Base-by-base conservation (phyloP, 64 coral and sea anemone genomes). In the Porites lutea region DNA sequence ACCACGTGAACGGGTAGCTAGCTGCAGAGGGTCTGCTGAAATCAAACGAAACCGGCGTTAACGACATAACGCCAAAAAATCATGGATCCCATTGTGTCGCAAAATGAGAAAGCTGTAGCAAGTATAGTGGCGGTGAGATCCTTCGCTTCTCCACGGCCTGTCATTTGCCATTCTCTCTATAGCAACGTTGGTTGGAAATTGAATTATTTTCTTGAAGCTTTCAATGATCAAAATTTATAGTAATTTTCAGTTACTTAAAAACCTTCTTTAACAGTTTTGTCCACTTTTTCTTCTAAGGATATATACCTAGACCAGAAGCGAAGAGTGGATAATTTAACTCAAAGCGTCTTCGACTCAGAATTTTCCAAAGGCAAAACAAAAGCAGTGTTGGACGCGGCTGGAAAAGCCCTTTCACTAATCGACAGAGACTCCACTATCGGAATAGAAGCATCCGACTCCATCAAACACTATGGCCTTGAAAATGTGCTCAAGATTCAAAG, bases 331-430 rank as follows among this genome's bases (percentile, higher is more conserved):
- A 71, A 87, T 46, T 46, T 97, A 4, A 97, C 83, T 44, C 77
- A 91, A 22, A 83, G 79, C 47, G 91, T 99, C 4, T 99, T 95
- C 54, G 94, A 99, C 61, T 79, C 94, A 3, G 97, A 99, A 66
- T 99, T 96, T 59, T 93, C 91, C 21, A 99, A 96, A 75, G 97
- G 97, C 45, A 99, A 99, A 89, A 99, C 97, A 15, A 95, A 99
- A 55, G 97, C 97, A 0, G 97, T 99, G 11, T 75, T 99, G 6
- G 97, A 99, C 58, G 97, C 97, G 1, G 97, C 97, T 5, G 91
- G 88, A 3, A 95, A 93, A 46, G 97, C 97, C 0, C 65, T 99
- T 0, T 95, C 94, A 0, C 88, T 99, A 6, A 95, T 99, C 48
- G 94, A 96, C 76, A 88, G 91, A 5, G 97, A 99, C 58, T 95